Percentiles rank a stretch among this genome's conserved stretches.
Conservation (phyloP, 2,888 invertebrate species). For the Cephonodes hylas region DNA sequence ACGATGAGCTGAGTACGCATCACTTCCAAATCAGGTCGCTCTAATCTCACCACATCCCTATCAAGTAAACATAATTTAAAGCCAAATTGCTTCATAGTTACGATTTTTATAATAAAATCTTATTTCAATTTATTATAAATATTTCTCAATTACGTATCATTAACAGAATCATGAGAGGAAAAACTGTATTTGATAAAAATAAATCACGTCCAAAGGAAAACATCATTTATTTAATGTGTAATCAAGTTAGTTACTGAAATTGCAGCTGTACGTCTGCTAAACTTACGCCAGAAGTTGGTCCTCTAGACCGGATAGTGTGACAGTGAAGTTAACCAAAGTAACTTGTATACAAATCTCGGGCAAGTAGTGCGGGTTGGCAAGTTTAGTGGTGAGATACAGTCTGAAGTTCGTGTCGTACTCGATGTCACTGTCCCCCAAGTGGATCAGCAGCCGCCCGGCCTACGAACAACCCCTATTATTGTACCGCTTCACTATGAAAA, state of each 20-base stretch:
- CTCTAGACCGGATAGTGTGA: slow-evolving; percentile 93
- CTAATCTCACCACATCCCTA: slow-evolving; percentile 92
- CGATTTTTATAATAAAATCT: too few species aligned
- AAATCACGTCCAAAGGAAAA: too few species aligned
- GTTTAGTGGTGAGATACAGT: slow-evolving; percentile 94
- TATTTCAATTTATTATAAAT: too few species aligned
- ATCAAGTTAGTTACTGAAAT: neutral
- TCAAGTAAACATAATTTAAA: neutral
- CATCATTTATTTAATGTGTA: neutral
- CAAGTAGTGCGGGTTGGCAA: slow-evolving; percentile 95
- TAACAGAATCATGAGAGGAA: too few species aligned
- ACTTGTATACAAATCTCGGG: slow-evolving; percentile 97
- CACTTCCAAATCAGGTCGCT: slow-evolving; percentile 92
- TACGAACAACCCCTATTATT: slow-evolving; percentile 31
- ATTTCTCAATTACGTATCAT: too few species aligned
- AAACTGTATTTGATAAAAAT: too few species aligned
- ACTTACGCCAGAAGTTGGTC: slow-evolving; percentile 94
- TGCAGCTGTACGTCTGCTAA: too few species aligned
- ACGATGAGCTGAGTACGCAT: slow-evolving; percentile 91
- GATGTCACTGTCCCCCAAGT: slow-evolving; percentile 92
- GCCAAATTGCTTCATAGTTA: too few species aligned
- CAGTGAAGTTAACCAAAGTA: slow-evolving; percentile 95
- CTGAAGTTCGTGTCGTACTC: slow-evolving; percentile 93
- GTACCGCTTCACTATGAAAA: neutral
- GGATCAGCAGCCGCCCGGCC: slow-evolving; percentile 90